These are phyloP conservation scores for Spea multiplicata DNA, from an alignment of 2,113 vertebrate genomes.

Conservation along the genomic window DNA sequence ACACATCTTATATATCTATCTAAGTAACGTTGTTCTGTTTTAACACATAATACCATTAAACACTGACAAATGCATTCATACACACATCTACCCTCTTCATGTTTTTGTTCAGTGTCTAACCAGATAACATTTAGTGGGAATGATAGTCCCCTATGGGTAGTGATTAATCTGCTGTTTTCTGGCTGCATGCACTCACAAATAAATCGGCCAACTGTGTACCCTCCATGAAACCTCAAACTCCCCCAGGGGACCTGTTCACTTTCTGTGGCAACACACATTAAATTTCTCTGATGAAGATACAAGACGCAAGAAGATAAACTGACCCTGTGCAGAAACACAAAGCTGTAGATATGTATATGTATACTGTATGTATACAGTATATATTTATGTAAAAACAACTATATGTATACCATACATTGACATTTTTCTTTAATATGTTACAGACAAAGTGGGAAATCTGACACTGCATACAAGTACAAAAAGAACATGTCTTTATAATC, in stretches of 20 bases:
- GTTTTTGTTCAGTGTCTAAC: not conserved
- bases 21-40: not conserved
- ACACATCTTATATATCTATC: too few species aligned
- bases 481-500: too few species aligned
- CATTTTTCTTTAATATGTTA: too few species aligned
- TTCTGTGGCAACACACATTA: conserved; percentile 18
- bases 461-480: too few species aligned
- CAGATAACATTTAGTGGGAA: not conserved
- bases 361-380: too few species aligned
- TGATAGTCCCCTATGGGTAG: conserved; percentile 17
- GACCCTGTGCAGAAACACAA: not conserved
- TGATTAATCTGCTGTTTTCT: conserved; percentile 28
- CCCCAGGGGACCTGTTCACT: conserved; percentile 3
- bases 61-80: not conserved
- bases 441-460: too few species aligned
- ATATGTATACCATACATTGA: too few species aligned
- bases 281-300: not conserved
- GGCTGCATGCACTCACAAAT: conserved; percentile 20
- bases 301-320: not conserved
- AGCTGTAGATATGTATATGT: too few species aligned
- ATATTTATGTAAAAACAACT: too few species aligned
- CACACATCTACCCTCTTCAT: not conserved
- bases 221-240: not conserved
- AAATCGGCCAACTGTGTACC: conserved; percentile 6
- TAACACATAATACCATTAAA: not conserved